phyloP scores from a whole-genome alignment of 2,113 vertebrate species.

The Hydropotes inermis region DNA sequence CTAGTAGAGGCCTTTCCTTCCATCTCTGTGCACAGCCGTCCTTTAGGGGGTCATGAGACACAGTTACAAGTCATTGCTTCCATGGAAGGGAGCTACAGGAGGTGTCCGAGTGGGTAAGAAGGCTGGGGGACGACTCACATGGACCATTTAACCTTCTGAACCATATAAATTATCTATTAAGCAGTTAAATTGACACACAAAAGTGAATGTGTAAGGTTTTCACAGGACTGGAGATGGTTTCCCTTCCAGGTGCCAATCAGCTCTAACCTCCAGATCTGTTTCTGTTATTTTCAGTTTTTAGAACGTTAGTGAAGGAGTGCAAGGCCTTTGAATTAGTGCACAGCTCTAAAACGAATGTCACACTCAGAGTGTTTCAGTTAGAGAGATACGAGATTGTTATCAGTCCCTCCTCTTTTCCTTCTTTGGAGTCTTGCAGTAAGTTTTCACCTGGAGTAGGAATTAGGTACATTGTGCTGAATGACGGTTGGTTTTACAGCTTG shows the following conservation, averaged over 20 bases:
- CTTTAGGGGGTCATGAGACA: background rate
- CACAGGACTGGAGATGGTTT: background rate
- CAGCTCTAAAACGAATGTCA: background rate
- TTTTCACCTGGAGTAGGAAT: background rate
- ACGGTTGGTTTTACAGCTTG: background rate
- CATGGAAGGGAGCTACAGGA: background rate
- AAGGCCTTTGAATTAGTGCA: background rate
- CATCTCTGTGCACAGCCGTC: accelerated
- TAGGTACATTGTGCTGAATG: background rate
- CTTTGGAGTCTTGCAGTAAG: background rate
- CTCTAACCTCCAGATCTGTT: background rate
- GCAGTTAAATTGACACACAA: background rate
- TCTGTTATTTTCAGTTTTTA: background rate
- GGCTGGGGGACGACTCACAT: background rate
- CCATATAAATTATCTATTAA: background rate
- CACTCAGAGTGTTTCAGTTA: background rate
- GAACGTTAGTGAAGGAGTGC: background rate
- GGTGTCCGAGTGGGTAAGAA: background rate
- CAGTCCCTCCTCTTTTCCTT: background rate
- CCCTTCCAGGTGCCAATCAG: background rate
- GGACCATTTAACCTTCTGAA: background rate
- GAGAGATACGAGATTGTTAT: background rate
- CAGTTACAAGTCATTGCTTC: background rate
- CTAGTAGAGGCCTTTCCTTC: background rate
- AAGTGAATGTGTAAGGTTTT: background rate